Evolutionary conservation across 2,888 invertebrate species (phyloP), one percentile per base, ranked within the genome.

Genomic region (Anaspis maculata): DNA sequence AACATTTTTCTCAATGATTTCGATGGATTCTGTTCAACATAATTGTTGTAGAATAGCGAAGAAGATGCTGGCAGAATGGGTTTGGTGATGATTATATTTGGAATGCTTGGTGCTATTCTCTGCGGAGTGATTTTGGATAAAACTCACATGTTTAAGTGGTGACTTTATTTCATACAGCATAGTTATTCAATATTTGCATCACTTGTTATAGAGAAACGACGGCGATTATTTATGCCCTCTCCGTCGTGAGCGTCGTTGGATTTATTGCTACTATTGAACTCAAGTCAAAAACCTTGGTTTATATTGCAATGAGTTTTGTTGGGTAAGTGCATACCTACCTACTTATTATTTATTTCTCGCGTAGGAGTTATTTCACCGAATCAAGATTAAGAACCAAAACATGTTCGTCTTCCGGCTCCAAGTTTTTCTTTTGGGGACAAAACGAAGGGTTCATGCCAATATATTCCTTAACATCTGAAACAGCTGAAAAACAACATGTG

Each of bases 51-150:
- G 81, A 72, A 69, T 7, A 73, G 74, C 2, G 74, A 81, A 53
- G 72, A 76, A 49, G 84, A 88, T 52, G 88, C 85, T 0, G 95
- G 95, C 10, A 76, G 83, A 43, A 89, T 95, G 51, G 95, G 95
- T 0, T 67, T 95, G 26, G 77, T 85, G 30, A 84, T 96, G 54
- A 87, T 95, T 2, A 69, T 92, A n/a, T 79, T 88, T 2, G 96
- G 96, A 19, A 90, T 95, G 80, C 54, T 80, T 3, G 96, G 96
- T 2, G 88, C 94, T 0, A 81, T 96, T 3, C 67, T 85, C 1
- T 87, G 86, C 49, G 96, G 96, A 9, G 68, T 90, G 34, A 70
- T 91, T 49, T 72, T 97, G 42, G 96, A 96, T 68, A 89, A 83
- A 69, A 92, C 91, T 1, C 91, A 90, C 59, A 79, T 76, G 56